Conservation (phyloP, 2,797 vertebrate genomes). For the Sebastes diploproa region DNA sequence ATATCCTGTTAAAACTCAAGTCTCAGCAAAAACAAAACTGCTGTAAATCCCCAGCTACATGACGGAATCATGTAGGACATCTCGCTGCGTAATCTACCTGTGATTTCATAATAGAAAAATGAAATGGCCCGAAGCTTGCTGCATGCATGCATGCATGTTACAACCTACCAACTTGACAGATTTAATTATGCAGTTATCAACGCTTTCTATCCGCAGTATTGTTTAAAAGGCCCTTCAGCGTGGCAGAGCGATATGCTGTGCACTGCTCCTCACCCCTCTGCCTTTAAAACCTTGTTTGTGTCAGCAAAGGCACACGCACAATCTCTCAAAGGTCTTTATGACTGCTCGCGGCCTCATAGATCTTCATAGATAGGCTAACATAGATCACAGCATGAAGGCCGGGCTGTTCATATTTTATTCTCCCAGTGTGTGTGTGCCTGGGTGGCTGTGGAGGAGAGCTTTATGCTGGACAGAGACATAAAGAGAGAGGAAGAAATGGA, state of each 20-base stretch:
- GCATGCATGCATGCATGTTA: neutral
- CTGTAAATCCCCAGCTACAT: neutral
- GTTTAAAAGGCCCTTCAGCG: neutral
- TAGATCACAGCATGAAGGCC: slow-evolving; percentile 27
- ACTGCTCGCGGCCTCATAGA: slow-evolving; percentile 12
- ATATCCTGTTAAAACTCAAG: neutral
- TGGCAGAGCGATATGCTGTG: neutral
- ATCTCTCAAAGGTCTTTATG: slow-evolving; percentile 36
- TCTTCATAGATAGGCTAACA: slow-evolving; percentile 13
- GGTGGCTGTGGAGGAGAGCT: neutral
- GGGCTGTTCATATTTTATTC: neutral
- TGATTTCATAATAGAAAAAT: slow-evolving; percentile 5
- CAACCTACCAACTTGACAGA: neutral
- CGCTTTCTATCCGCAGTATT: neutral
- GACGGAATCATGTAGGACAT: neutral
- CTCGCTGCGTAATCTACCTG: neutral
- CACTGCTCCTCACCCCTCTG: neutral
- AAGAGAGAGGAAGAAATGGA: slow-evolving; percentile 13
- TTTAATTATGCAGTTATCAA: slow-evolving; percentile 1
- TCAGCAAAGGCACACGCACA: slow-evolving; percentile 19
- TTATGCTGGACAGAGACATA: slow-evolving; percentile 4
- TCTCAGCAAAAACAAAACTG: neutral
- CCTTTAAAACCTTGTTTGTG: slow-evolving; percentile 2
- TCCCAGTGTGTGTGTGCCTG: neutral
- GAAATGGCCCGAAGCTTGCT: neutral